Percentiles rank a stretch among this genome's conserved stretches.
These are phyloP conservation scores for Anguilla pacifica DNA, from an alignment of 2,797 vertebrate species.

Conservation along the genomic window DNA sequence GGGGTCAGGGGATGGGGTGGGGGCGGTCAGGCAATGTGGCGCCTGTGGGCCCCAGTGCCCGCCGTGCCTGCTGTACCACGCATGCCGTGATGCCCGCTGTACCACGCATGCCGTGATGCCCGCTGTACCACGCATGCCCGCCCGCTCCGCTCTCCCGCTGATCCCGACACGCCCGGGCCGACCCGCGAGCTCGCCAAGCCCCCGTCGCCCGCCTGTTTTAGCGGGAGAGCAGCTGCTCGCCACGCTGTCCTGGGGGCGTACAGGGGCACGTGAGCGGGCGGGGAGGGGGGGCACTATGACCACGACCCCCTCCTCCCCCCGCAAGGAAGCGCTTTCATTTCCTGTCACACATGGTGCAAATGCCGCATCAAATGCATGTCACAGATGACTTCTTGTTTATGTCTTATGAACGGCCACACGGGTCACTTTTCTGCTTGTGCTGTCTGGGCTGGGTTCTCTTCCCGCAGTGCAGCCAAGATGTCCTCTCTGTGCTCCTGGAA, in stretches of 20 bases:
- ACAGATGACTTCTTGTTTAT: background rate
- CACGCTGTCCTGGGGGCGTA: slow-evolving; percentile 51
- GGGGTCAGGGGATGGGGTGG: too few relatives aligned
- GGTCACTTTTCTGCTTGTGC: background rate
- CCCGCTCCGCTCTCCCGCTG: too few relatives aligned
- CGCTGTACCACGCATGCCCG: too few relatives aligned
- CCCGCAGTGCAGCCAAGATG: background rate
- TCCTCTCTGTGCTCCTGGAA: background rate
- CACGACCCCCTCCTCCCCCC: too few relatives aligned
- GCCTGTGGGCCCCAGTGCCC: slow-evolving; percentile 62
- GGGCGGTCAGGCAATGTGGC: slow-evolving; percentile 41
- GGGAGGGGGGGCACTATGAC: background rate
- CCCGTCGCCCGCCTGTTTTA: slow-evolving; percentile 59
- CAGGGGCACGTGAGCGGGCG: slow-evolving; percentile 51
- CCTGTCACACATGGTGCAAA: background rate
- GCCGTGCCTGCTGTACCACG: slow-evolving; percentile 46
- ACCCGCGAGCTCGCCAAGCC: slow-evolving; percentile 22
- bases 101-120: too few relatives aligned
- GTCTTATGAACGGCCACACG: background rate
- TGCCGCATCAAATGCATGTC: background rate
- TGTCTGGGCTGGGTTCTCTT: background rate
- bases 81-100: too few relatives aligned
- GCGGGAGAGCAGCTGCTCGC: slow-evolving; percentile 65
- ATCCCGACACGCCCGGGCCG: slow-evolving; percentile 17
- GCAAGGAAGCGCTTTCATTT: background rate